phyloP scores from a whole-genome alignment of 2,888 invertebrate species.

The Lysandra bellargus region DNA sequence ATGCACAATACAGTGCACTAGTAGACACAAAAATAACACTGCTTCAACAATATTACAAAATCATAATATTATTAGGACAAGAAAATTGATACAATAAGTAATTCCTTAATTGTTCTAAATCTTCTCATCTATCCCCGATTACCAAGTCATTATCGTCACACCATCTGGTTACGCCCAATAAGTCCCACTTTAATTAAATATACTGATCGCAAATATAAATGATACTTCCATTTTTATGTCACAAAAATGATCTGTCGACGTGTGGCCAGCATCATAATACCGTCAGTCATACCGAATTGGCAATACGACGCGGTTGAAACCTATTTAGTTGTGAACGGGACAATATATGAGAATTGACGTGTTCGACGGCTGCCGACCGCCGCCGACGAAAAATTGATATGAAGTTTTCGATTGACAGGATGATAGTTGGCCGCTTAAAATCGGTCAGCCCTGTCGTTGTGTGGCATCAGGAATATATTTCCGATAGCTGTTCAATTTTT shows the following conservation, averaged over 20 bases:
- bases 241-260: not conserved
- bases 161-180: not conserved
- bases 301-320: constrained; percentile 47
- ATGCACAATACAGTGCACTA: not conserved
- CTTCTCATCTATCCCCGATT: not conserved
- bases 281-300: constrained; percentile 22
- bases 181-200: not conserved
- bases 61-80: not conserved
- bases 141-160: too few relatives aligned
- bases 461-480: not conserved
- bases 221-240: constrained; percentile 4
- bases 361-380: constrained; percentile 57
- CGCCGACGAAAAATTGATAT: constrained; percentile 32
- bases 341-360: constrained; percentile 43
- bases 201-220: not conserved
- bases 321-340: constrained; percentile 42
- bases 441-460: constrained; percentile 6
- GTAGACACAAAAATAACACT: not conserved
- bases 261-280: constrained; percentile 12
- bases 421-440: constrained; percentile 32
- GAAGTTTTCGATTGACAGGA: constrained; percentile 31
- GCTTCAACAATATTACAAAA: not conserved
- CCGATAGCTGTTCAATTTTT: not conserved
- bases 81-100: not conserved
- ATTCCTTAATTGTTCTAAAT: not conserved